Evolutionary conservation across 2,888 invertebrate genomes (phyloP).

Genomic region (Diadromus collaris): DNA sequence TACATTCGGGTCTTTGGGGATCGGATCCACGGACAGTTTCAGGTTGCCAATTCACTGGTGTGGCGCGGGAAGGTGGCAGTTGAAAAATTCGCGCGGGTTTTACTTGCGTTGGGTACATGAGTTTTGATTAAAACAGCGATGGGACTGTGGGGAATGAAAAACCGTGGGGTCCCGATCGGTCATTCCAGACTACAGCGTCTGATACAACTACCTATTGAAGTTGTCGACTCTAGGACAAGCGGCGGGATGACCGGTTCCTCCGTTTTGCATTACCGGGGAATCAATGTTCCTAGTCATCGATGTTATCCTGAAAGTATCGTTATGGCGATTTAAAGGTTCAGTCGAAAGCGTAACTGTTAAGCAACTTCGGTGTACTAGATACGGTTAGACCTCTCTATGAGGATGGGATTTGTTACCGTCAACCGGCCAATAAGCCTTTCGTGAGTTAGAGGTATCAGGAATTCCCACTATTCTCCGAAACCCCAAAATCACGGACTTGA

Average conservation of each 20-base stretch:
- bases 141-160: not conserved
- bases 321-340: not conserved
- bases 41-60: not conserved
- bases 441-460: not conserved
- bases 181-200: not conserved
- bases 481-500: not conserved
- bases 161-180: not conserved
- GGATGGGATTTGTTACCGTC: not conserved
- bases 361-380: not conserved
- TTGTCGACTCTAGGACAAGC: not conserved
- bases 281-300: not conserved
- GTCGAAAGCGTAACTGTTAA: not conserved
- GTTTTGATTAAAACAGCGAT: not conserved
- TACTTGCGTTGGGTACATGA: not conserved
- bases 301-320: not conserved
- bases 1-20: not conserved
- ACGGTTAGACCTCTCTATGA: not conserved
- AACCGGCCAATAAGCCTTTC: not conserved
- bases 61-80: not conserved
- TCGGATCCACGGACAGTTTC: not conserved
- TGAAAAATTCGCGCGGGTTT: not conserved
- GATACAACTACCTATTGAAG: not conserved
- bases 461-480: not conserved
- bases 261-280: too few relatives aligned
- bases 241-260: not conserved